Evolutionary conservation across 2,113 vertebrate genomes (phyloP).

Genomic region (Nipponia nippon): DNA sequence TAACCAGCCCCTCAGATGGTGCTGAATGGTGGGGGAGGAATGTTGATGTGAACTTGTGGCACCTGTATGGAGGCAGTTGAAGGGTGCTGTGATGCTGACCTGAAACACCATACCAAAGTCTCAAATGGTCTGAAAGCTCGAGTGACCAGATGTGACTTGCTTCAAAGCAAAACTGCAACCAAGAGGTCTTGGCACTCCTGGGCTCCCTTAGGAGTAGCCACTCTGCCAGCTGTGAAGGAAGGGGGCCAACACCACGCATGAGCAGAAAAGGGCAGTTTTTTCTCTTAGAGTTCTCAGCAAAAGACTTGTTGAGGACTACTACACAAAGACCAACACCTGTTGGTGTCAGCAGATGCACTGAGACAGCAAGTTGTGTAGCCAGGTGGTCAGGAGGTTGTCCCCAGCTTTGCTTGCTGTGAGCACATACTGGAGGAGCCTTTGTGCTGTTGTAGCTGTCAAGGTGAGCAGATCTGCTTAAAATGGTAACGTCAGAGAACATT

Average conservation of each 20-base stretch:
- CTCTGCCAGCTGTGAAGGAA: neutral
- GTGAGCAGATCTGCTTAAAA: neutral
- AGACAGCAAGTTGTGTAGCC: neutral
- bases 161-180: neutral
- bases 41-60: fast-evolving
- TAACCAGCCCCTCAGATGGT: neutral
- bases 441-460: neutral
- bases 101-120: neutral
- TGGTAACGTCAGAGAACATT: neutral
- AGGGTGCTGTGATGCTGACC: neutral
- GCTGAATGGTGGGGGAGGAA: neutral
- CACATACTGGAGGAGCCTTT: neutral
- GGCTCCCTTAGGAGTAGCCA: neutral
- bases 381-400: neutral
- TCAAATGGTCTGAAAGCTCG: neutral
- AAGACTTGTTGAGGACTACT: neutral
- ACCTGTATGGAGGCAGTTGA: neutral
- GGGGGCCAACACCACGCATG: fast-evolving
- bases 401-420: neutral
- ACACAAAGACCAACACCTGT: neutral
- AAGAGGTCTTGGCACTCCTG: neutral
- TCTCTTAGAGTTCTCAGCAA: neutral
- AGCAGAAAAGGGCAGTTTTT: neutral
- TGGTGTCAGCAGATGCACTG: neutral
- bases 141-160: neutral